Percentiles rank a stretch among this genome's conserved stretches.
These are phyloP conservation scores for Lomographa bimaculata DNA, from an alignment of 2,888 invertebrate genomes.

Conservation along the genomic window DNA sequence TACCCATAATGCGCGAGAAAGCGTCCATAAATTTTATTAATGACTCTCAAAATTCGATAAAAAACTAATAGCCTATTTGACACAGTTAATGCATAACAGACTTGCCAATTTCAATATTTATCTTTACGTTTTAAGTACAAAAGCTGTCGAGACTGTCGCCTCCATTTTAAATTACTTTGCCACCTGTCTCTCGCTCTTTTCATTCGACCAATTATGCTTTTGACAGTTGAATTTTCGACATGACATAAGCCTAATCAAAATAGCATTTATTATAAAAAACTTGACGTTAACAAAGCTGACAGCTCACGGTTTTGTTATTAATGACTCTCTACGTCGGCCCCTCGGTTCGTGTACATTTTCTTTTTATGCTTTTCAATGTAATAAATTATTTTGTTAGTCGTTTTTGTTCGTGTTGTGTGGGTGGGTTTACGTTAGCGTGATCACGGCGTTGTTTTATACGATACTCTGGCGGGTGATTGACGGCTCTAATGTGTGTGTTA, in stretches of 20 bases:
- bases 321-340: slow-evolving; percentile 60
- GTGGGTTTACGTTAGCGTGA: slow-evolving; percentile 60
- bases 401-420: slow-evolving; percentile 59
- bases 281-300: slow-evolving; percentile 79
- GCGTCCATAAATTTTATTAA: slow-evolving; percentile 30
- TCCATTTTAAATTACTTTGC: slow-evolving; percentile 48
- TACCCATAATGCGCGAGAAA: slow-evolving; percentile 29
- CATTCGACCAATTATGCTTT: slow-evolving; percentile 81
- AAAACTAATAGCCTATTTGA: slow-evolving; percentile 35
- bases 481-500: slow-evolving; percentile 66
- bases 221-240: slow-evolving; percentile 84
- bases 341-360: slow-evolving; percentile 51
- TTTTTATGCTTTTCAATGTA: slow-evolving; percentile 66
- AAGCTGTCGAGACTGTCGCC: slow-evolving; percentile 28
- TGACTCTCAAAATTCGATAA: slow-evolving; percentile 30
- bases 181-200: slow-evolving; percentile 62
- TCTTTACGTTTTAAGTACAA: slow-evolving; percentile 30
- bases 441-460: slow-evolving; percentile 64
- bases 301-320: slow-evolving; percentile 81
- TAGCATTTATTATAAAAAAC: slow-evolving; percentile 81
- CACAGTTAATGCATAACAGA: slow-evolving; percentile 31
- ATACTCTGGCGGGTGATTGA: slow-evolving; percentile 63
- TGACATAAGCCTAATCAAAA: slow-evolving; percentile 85
- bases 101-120: slow-evolving; percentile 32
- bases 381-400: slow-evolving; percentile 68